These are phyloP conservation scores for Penaeus vannamei DNA, from an alignment of 1,140 invertebrate species.

Conservation along the genomic window DNA sequence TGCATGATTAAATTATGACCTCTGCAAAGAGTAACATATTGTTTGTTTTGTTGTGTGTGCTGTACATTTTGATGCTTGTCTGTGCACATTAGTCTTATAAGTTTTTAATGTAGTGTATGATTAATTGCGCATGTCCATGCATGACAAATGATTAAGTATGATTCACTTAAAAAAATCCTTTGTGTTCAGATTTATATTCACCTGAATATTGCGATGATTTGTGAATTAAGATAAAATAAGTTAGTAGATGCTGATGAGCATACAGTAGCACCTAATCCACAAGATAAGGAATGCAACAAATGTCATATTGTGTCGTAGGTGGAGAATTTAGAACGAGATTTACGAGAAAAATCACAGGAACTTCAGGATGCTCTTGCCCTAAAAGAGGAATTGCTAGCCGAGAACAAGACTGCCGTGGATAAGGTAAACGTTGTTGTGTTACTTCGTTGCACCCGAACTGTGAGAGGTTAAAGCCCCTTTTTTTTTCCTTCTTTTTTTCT, in stretches of 20 bases:
- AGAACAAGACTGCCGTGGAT: constrained; percentile 47
- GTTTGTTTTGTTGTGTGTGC: not conserved
- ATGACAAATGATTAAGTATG: constrained; percentile 17
- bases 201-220: too few species aligned
- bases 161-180: not conserved
- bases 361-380: constrained; percentile 42
- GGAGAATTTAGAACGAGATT: constrained; percentile 61
- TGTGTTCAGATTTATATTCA: too few species aligned
- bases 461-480: too few species aligned
- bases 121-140: constrained; percentile 20
- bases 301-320: constrained; percentile 26
- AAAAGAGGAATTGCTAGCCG: constrained; percentile 46
- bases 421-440: constrained; percentile 38
- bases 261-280: too few species aligned
- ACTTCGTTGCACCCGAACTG: too few species aligned
- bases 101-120: not conserved
- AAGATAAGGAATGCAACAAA: too few species aligned
- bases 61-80: too few species aligned
- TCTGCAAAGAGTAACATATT: not conserved
- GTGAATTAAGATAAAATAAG: too few species aligned
- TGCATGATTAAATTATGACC: not conserved
- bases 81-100: too few species aligned
- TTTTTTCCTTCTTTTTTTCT: too few species aligned
- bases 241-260: too few species aligned
- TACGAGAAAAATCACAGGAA: constrained; percentile 51